A percentile compares a stretch with the other conserved stretches of the same genome.
These are phyloP conservation scores for Campopleginae sp. DNA, from an alignment of 2,888 invertebrate species.

Conservation along the genomic window DNA sequence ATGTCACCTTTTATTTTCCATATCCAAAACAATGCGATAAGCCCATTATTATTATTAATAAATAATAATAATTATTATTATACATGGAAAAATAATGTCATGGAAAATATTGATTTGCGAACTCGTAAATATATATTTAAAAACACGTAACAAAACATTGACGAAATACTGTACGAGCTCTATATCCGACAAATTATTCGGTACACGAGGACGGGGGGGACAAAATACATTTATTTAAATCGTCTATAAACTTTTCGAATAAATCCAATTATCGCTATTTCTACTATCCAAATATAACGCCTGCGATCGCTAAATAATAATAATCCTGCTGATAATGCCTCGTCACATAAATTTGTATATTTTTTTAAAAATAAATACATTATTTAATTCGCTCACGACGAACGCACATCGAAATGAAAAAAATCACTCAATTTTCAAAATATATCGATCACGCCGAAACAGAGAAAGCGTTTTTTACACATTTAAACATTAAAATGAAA, in stretches of 20 bases:
- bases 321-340: slow-evolving; percentile 55
- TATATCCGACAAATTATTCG: slow-evolving; percentile 61
- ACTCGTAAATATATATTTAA: slow-evolving; percentile 58
- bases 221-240: slow-evolving; percentile 36
- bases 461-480: slow-evolving; percentile 23
- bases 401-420: slow-evolving; percentile 36
- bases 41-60: slow-evolving; percentile 8
- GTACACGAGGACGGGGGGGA: slow-evolving; percentile 40
- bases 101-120: slow-evolving; percentile 65
- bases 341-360: slow-evolving; percentile 14
- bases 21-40: slow-evolving; percentile 36
- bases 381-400: slow-evolving; percentile 35
- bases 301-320: slow-evolving; percentile 63
- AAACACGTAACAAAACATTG: slow-evolving; percentile 58
- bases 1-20: slow-evolving; percentile 60
- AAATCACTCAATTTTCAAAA: slow-evolving; percentile 26
- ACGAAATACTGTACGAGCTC: slow-evolving; percentile 51
- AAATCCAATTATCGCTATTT: slow-evolving; percentile 63
- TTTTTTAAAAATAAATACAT: not conserved
- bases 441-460: slow-evolving; percentile 31
- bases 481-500: not conserved
- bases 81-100: slow-evolving; percentile 41
- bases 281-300: slow-evolving; percentile 62
- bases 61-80: slow-evolving; percentile 27
- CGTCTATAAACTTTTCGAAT: slow-evolving; percentile 53